Percentiles rank a stretch among this genome's conserved stretches.
Conservation (phyloP, 2,113 vertebrate species). For the human region DNA sequence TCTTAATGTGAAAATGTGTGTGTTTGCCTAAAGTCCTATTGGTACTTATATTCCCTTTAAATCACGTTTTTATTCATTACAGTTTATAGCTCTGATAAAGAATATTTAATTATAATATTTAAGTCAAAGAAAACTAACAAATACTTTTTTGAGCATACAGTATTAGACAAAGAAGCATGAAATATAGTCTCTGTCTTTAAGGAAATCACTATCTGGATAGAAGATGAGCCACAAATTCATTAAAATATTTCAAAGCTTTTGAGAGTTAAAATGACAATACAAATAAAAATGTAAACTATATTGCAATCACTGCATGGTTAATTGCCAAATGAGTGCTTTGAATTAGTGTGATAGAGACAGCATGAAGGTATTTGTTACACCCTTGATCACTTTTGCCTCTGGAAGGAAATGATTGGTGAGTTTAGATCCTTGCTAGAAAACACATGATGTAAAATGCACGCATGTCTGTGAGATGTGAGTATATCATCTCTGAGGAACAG, state of each 20-base stretch:
- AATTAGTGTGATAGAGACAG: not conserved
- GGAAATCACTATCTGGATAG: conserved; percentile 25
- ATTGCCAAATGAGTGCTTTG: conserved; percentile 38
- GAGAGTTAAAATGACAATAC: conserved; percentile 43
- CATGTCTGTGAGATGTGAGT: not conserved
- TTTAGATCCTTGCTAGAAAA: not conserved
- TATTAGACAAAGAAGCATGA: conserved; percentile 39
- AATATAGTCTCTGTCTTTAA: conserved; percentile 32
- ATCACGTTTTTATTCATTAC: conserved; percentile 15
- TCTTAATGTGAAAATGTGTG: conserved; percentile 16
- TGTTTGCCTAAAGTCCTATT: not conserved
- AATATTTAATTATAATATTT: conserved; percentile 51
- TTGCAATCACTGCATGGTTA: not conserved
- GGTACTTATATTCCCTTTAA: conserved; percentile 29
- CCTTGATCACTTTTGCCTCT: conserved; percentile 25
- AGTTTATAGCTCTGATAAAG: not conserved
- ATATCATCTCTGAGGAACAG: not conserved
- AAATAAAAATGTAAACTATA: conserved; percentile 45
- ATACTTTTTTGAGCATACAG: not conserved
- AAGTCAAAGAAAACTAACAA: conserved; percentile 30
- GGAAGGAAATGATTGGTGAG: not conserved
- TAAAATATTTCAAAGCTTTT: not conserved
- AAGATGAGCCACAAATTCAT: not conserved
- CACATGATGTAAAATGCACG: not conserved
- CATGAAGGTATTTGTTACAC: not conserved